Evolutionary conservation across 2,888 invertebrate genomes (phyloP), one percentile per base, ranked within the genome.

Genomic region (Dioctria linearis): DNA sequence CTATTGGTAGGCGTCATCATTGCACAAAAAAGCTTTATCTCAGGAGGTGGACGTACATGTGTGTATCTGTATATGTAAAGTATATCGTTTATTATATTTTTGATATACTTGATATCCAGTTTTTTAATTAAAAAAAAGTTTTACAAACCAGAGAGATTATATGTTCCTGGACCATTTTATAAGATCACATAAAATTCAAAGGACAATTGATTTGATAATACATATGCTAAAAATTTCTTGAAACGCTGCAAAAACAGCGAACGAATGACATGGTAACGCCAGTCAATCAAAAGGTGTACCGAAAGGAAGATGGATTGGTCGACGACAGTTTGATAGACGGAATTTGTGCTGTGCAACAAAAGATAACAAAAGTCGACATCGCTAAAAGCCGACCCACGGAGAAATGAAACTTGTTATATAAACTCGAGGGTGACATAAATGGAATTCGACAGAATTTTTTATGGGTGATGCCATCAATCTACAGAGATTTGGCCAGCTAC

Each of bases 391-490:
- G 37, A 4, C 63, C 49, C 8, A 61, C 43, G 76, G 39, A 59
- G 59, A 25, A 40, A 61, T 76, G 76, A 63, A 57, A 9, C 49
- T 49, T 43, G 76, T 76, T 76, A 63, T 49, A 49, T 76, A 63
- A 76, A 49, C 63, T 40, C 46, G 13, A 63, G 76, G 76, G 81
- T 81, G 81, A 81, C 81, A 81, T 75, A 81, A 81, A 81, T 81
- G 63, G 81, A 80, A 80, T 81, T 69, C 66, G 76, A 81, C 79
- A 81, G 76, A 76, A 69, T 79, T 81, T 81, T 81, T 76, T 79
- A 80, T 80, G 81, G 79, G 79, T 66, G 75, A 81, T 61, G 73
- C 79, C 76, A 81, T 81, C 81, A 81, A 81, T 81, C 79, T 76
- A 67, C 79, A 51, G 75, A 79, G 63, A 61, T 76, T 76, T 57